Conservation (phyloP, 2,797 vertebrate genomes). For the Melanotaenia boesemani region DNA sequence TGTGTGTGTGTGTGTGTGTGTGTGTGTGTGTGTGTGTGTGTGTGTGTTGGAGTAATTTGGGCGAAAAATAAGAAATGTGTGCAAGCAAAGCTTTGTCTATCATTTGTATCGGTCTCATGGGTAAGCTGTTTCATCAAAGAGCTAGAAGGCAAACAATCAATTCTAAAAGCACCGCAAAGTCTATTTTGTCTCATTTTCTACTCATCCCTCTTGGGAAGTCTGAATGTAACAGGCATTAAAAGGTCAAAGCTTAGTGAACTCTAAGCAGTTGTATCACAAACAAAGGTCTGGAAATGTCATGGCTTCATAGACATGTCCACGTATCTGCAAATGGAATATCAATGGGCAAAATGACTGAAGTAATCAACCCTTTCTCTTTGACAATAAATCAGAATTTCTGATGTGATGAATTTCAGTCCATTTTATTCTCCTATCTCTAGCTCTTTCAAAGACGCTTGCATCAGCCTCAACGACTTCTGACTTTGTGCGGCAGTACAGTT, state of each 20-base stretch:
- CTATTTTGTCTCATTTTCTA: constrained; percentile 38
- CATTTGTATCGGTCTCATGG: constrained; percentile 10
- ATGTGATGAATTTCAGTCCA: constrained; percentile 18
- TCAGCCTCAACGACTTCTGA: constrained; percentile 39
- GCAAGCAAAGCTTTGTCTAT: constrained; percentile 22
- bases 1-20: too few relatives aligned
- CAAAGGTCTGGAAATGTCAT: constrained; percentile 73
- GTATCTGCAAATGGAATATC: constrained; percentile 29
- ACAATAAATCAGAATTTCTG: constrained; percentile 41
- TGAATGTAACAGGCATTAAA: constrained; percentile 60
- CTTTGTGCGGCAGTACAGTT: constrained; percentile 49
- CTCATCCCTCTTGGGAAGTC: constrained; percentile 45
- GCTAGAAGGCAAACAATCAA: constrained; percentile 52
- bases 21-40: too few relatives aligned
- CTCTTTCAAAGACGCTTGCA: constrained; percentile 37
- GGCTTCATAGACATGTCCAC: constrained; percentile 42
- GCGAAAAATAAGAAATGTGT: constrained; percentile 24
- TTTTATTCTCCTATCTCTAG: constrained; percentile 11
- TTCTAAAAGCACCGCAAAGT: constrained; percentile 39
- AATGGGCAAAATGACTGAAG: constrained; percentile 35
- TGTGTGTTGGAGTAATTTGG: constrained; percentile 3
- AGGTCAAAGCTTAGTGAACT: constrained; percentile 71
- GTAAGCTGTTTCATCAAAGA: constrained; percentile 47
- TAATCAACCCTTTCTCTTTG: constrained; percentile 30
- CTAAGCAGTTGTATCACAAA: constrained; percentile 49